These are phyloP conservation scores for Montipora efflorescens DNA, from an alignment of 64 coral and sea anemone genomes.

Conservation along the genomic window DNA sequence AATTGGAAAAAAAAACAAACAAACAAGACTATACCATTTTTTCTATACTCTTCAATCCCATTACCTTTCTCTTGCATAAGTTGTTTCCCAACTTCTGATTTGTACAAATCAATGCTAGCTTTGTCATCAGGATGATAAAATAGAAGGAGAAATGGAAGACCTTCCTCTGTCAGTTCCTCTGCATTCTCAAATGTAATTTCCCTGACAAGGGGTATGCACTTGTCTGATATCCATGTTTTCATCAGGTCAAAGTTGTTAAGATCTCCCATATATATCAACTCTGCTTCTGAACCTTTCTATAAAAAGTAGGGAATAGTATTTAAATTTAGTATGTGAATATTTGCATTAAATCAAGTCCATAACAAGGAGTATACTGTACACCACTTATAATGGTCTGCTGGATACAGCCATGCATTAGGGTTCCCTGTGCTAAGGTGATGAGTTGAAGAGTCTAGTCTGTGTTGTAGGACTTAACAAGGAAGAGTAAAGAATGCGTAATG, in stretches of 20 bases:
- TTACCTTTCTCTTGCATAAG: slow-evolving; percentile 89
- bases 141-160: slow-evolving; percentile 87
- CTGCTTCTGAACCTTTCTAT: slow-evolving; percentile 75
- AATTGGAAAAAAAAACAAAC: too few relatives aligned
- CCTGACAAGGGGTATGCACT: slow-evolving; percentile 94
- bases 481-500: too few relatives aligned
- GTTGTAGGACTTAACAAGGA: too few relatives aligned
- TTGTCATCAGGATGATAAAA: slow-evolving; percentile 93
- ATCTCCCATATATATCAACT: slow-evolving; percentile 80
- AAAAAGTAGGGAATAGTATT: neutral
- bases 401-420: too few relatives aligned
- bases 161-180: slow-evolving; percentile 97
- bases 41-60: too few relatives aligned
- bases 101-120: slow-evolving; percentile 83
- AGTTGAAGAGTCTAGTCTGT: too few relatives aligned
- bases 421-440: too few relatives aligned
- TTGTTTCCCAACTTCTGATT: slow-evolving; percentile 84
- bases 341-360: too few relatives aligned
- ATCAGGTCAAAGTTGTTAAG: slow-evolving; percentile 65
- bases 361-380: too few relatives aligned
- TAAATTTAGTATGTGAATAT: too few relatives aligned
- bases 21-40: too few relatives aligned
- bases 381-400: too few relatives aligned
- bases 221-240: slow-evolving; percentile 89
- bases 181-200: slow-evolving; percentile 99